Base-by-base conservation (phyloP, 1,140 invertebrate genomes). In the Trichonephila clavipes region DNA sequence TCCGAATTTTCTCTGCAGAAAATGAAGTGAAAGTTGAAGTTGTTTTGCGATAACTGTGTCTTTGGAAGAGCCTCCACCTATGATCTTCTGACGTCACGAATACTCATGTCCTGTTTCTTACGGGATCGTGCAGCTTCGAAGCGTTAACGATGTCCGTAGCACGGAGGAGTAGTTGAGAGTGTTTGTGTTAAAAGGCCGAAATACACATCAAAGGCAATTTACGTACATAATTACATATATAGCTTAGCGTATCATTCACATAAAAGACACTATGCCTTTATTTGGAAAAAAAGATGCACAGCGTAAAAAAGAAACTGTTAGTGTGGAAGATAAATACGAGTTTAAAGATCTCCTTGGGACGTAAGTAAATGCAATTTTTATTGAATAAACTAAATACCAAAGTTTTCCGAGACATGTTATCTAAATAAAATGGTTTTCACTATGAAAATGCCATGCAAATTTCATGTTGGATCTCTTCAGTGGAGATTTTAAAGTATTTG, bases 321-420 rank as follows among this genome's bases (percentile, higher is more conserved):
- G 62, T 83, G 92, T 99, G 94, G 98, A 98, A 95, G 98, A 98
- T 95, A 98, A 98, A 96, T 99, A 98, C 96, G 96, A 97, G 95
- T 96, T 99, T 88, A 98, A 98, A 96, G 98, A 98, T 96, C 96
- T 98, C 89, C 97, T 99, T 85, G 98, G 98, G 95, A 98, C 98
- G 97, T 98, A 96, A 97, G 97, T 97, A 95, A n/a, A 90, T 89
- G 24, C 72, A 40, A 59, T 61, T 88, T 82, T 94, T 24, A n/a
- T n/a, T 92, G 81, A 44, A 86, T 66, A 81, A 19, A 7, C 16
- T 64, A 64, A 16, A 64, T 18, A 51, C 10, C 51, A 51, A 51
- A 51, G 51, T 51, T 51, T 51, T 51, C 10, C 51, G 18, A 64
- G 62, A 64, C 62, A 77, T 77, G 34, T 5, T 0, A 40, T 77